A percentile compares a stretch with the other conserved stretches of the same genome.
Conservation (phyloP, 2,113 vertebrate species). For the Anser cygnoides region DNA sequence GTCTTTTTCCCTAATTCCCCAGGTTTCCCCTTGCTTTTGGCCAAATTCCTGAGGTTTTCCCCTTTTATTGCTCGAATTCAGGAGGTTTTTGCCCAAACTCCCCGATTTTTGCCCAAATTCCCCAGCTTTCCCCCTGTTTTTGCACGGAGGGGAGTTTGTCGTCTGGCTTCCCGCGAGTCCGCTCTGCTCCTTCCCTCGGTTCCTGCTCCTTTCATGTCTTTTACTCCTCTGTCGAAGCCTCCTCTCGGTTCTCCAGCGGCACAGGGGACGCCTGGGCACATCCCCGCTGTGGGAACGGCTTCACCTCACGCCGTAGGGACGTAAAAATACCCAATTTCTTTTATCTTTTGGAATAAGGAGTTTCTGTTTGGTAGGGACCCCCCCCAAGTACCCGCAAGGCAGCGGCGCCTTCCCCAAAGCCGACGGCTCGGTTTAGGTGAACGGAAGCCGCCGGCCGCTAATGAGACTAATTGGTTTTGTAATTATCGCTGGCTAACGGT, state of each 20-base stretch:
- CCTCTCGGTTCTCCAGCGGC: rapidly evolving
- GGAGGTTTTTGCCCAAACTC: too few species aligned
- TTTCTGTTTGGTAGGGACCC: not conserved
- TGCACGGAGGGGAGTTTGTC: too few species aligned
- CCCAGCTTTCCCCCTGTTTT: not conserved
- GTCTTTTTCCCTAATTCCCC: too few species aligned
- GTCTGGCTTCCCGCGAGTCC: not conserved
- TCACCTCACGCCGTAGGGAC: not conserved
- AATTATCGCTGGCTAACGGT: rapidly evolving
- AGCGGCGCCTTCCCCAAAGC: rapidly evolving
- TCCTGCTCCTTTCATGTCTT: rapidly evolving
- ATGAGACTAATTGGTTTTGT: not conserved
- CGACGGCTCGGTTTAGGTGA: rapidly evolving
- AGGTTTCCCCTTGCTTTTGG: not conserved
- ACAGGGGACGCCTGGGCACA: too few species aligned
- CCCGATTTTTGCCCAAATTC: not conserved
- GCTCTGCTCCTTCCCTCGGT: too few species aligned
- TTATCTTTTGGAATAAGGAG: rapidly evolving
- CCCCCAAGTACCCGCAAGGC: rapidly evolving
- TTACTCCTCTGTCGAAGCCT: not conserved
- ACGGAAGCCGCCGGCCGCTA: rapidly evolving
- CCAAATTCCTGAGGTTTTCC: too few species aligned
- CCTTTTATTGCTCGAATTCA: too few species aligned
- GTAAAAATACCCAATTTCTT: not conserved
- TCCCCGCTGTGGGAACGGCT: too few species aligned